Base-by-base conservation (phyloP, 2,888 invertebrate genomes). In the Drosophila atroscutellata region DNA sequence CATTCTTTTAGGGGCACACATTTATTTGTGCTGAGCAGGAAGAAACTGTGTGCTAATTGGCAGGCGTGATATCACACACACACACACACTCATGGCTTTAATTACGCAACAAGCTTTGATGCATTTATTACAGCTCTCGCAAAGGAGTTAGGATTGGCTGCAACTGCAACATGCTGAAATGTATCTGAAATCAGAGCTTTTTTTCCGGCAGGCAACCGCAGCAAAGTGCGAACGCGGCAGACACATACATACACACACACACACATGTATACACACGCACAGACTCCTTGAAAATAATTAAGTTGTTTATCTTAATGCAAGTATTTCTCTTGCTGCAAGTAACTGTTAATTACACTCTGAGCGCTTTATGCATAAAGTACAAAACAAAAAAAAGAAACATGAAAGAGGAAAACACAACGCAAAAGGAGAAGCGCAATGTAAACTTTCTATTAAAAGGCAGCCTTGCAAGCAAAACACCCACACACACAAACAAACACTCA, bases 251-350 rank as follows among this genome's bases (percentile, higher is more conserved):
- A 34, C 60, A 28, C 65, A 59, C 65, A 54, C 65, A 59, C 65
- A 55, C 34, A 45, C 68, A 49, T 54, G 50, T 51, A 26, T 62
- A 49, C 36, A 51, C 64, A 62, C 39, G 49, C 67, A 28, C 62
- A 54, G 47, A 55, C 52, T 42, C 56, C 28, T 42, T 52, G 68
- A 80, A 87, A 82, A 89, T 86, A 86, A 87, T 87, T 87, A 89
- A 89, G 86, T 87, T 87, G 85, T 87, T 87, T 86, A 87, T 89
- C 86, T 89, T 85, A 85, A 81, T 76, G 85, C 83, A 76, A 77
- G 80, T 81, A 83, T 84, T 84, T 62, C 75, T 83, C 69, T 59
- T 73, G 42, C 75, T 77, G 85, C 83, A 85, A 89, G 77, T 78
- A 80, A 83, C 83, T 83, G 84, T 82, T 83, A 84, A 83, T 83